phyloP scores from a whole-genome alignment of 2,113 vertebrate genomes.

The Todiramphus saurophagus region DNA sequence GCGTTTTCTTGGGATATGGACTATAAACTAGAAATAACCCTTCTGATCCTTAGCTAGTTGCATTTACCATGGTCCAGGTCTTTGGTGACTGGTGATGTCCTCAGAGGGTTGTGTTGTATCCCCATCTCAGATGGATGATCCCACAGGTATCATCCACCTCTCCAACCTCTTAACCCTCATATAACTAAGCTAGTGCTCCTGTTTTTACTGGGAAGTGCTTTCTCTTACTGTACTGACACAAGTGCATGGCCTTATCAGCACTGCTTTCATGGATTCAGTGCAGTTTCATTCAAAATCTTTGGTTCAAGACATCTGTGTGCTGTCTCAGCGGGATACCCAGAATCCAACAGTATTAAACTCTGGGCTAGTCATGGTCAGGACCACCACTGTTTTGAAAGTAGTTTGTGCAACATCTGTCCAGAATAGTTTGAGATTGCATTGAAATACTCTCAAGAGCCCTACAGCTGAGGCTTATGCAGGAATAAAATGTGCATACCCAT shows the following conservation, averaged over 20 bases:
- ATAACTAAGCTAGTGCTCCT: neutral
- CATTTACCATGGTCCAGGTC: rapidly evolving
- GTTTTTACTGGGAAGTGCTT: neutral
- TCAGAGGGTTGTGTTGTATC: neutral
- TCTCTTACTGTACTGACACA: neutral
- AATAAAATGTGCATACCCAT: neutral
- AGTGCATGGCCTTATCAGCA: neutral
- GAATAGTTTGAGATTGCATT: neutral
- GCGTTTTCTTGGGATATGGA: neutral
- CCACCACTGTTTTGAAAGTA: conserved; percentile 30
- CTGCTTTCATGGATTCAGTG: neutral
- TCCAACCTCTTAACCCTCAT: neutral
- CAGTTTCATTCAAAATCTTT: neutral
- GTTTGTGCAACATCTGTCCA: conserved; percentile 30
- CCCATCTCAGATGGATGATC: neutral
- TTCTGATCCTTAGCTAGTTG: neutral
- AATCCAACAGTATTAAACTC: conserved; percentile 17
- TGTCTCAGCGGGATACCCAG: neutral
- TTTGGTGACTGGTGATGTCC: neutral
- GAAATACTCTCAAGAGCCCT: conserved; percentile 25
- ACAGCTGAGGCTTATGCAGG: neutral
- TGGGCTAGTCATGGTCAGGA: neutral
- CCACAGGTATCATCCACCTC: neutral
- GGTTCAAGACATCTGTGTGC: neutral
- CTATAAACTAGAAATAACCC: neutral